phyloP scores from a whole-genome alignment of 2,113 vertebrate species.

The Varanus komodoensis region DNA sequence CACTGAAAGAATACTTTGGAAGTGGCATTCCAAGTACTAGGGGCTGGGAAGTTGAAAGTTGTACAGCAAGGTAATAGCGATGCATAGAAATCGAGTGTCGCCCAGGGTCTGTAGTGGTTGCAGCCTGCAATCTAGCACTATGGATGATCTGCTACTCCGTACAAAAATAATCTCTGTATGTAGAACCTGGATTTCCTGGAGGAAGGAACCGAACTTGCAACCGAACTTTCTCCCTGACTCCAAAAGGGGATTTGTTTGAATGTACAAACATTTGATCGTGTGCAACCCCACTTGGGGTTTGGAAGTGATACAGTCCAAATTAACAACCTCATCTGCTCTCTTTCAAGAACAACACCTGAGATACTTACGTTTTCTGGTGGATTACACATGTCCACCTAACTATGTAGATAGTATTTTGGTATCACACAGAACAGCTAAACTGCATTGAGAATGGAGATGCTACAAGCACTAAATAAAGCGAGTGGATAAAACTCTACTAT shows the following conservation, averaged over 20 bases:
- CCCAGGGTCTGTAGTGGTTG: background rate
- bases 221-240: background rate
- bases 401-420: slow-evolving; percentile 27
- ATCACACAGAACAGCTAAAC: slow-evolving; percentile 37
- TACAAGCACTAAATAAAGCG: slow-evolving; percentile 31
- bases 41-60: background rate
- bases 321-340: background rate
- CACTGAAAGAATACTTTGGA: background rate
- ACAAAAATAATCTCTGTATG: background rate
- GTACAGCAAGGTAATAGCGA: background rate
- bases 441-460: slow-evolving; percentile 44
- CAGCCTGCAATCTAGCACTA: background rate
- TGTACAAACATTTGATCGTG: background rate
- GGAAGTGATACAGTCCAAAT: background rate
- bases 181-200: background rate
- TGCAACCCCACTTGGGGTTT: too few relatives aligned
- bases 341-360: background rate
- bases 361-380: background rate
- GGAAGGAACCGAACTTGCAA: background rate
- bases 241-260: background rate
- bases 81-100: background rate
- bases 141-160: background rate
- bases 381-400: background rate
- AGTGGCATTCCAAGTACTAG: background rate
- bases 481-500: slow-evolving; percentile 17